Conservation (phyloP, 2,888 invertebrate species). For the Macrosiphum euphorbiae region DNA sequence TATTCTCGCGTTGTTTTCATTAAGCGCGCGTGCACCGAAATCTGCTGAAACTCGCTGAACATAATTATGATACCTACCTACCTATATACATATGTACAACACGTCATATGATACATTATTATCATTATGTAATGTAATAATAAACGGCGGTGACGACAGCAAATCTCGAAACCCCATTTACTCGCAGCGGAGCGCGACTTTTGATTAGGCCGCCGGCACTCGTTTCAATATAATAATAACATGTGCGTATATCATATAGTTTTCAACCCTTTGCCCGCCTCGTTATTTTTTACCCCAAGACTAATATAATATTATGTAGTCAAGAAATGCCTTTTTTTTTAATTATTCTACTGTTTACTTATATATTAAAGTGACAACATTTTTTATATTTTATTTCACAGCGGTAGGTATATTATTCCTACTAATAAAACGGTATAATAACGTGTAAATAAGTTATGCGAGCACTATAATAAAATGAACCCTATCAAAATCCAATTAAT, state of each 20-base stretch:
- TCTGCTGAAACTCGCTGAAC: not conserved
- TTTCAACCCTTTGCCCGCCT: not conserved
- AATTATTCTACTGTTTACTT: conserved; percentile 10
- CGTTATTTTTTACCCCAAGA: not conserved
- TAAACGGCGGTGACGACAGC: not conserved
- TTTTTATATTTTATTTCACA: conserved; percentile 32
- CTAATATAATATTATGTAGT: not conserved
- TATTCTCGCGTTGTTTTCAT: not conserved
- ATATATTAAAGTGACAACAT: conserved; percentile 1
- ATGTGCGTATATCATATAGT: not conserved
- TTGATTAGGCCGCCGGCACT: not conserved
- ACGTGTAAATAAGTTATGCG: conserved; percentile 49
- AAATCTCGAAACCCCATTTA: not conserved
- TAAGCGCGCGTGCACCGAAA: not conserved
- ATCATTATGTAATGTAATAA: conserved; percentile 1
- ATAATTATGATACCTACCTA: not conserved
- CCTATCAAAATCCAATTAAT: conserved; percentile 54
- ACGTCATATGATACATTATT: not conserved
- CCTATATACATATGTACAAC: not conserved
- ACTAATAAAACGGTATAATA: conserved; percentile 38
- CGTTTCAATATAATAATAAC: not conserved
- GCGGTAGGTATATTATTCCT: not conserved
- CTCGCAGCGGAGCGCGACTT: not conserved
- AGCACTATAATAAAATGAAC: conserved; percentile 36
- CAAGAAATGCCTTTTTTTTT: not conserved